Base-by-base conservation (phyloP, 2,797 vertebrate species). In the Buphagus erythrorhynchus region DNA sequence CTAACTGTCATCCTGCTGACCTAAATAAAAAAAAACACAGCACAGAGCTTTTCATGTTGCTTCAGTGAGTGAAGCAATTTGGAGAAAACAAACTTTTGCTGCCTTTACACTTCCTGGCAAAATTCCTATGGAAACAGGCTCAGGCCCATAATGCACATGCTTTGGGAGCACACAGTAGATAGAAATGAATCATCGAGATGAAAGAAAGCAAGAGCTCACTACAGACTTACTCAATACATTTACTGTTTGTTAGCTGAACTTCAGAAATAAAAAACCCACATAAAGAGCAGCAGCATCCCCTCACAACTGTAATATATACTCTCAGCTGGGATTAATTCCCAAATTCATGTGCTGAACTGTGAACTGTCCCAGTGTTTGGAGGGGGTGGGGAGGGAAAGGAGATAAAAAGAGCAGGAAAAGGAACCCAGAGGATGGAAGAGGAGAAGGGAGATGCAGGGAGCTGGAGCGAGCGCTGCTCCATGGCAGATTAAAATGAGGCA, bases 1-100 rank as follows among this genome's bases (percentile, higher is more conserved):
- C 38, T 16, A 74, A 62, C 94, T 90, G 94, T 94, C 95, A 95
- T 93, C 77, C 93, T 85, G 80, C 95, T 94, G 93, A 96, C 93
- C 94, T 92, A 94, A 84, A 96, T 94, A 40, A 93, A 91, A 72
- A 80, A 80, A 80, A 87, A 49, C 8, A 63, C 26, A 72, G 82
- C 49, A 21, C 48, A 10, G 48, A 87, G 85, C 92, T 93, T 86
- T 94, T 76, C 88, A 88, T 51, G 74, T 90, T 71, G 55, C 67
- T 79, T 86, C 67, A 59, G 73, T 16, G 87, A 92, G 51, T 8
- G 52, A 88, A 93, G 66, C 40, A 86, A 92, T 48, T 88, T 0
- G 29, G 48, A 52, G 91, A 87, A 92, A 94, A 95, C 90, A 88
- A 96, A 91, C 86, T 94, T 93, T 21, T 69, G 73, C 71, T 93